Base-by-base conservation (phyloP, 2,113 vertebrate species). In the Phalacrocorax aristotelis region DNA sequence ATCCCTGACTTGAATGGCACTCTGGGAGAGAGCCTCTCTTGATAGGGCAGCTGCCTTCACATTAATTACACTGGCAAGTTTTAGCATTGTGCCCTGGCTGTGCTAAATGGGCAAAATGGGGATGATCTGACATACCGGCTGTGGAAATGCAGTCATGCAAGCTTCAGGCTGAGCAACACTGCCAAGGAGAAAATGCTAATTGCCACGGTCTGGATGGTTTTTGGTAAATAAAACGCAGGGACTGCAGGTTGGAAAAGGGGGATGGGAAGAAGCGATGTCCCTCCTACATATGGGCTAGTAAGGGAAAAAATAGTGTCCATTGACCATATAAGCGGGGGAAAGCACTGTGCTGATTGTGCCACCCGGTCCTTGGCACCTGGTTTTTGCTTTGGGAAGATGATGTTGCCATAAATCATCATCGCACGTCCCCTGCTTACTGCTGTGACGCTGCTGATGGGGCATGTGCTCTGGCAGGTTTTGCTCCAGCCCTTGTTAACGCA, bases 361-460 rank as follows among this genome's bases (percentile, higher is more conserved):
- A 2, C 52, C 38, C 6, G 3, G 44, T 36, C 51, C 61, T n/a
- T 4, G 0, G 61, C 0, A 0, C 34, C n/a, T 1, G 0, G 1
- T 34, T 25, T 71, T 83, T 58, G 54, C 42, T 76, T 49, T 51
- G 57, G 46, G 48, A 85, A 64, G 74, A 68, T 48, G 36, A 26
- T 3, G 0, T 17, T 25, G 20, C 52, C 14, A 21, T 87, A 57
- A 71, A 32, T 79, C 44, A 64, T 38, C 29, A 9, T 38, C 3
- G 2, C 26, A 20, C 2, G 5, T 74, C 42, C 61, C 72, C 70
- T 26, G 40, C 68, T 42, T 61, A 64, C 23, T 1, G 4, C 36
- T 6, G 57, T n/a, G 62, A 77, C 0, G 2, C 76, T 61, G 75
- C 36, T 65, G 58, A 25, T 16, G 32, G 29, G 19, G 21, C 25